Evolutionary conservation across 2,888 invertebrate species (phyloP), one percentile per base, ranked within the genome.

Genomic region (Eucera pruinosa): DNA sequence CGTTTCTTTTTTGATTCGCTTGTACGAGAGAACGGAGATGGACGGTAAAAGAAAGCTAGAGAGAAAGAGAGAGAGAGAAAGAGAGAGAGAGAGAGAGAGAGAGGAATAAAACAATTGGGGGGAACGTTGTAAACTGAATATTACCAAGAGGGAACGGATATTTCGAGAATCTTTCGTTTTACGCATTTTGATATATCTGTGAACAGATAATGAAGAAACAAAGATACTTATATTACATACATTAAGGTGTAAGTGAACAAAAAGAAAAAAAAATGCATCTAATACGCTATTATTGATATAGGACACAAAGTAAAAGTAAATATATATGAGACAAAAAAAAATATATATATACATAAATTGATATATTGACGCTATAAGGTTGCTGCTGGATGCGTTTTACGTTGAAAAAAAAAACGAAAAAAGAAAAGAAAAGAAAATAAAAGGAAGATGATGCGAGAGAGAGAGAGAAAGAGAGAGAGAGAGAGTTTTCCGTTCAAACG

Each of bases 191-290:
- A 91, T 90, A 87, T 88, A 89, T 88, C 89, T 89, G 89, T 88
- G 89, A 90, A 86, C 87, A 87, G 83, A 88, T 83, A 39, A 78
- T 75, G 65, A 88, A 58, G 55, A 69, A 67, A 70, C 62, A 75
- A 64, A 88, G 88, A 89, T 88, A 90, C 88, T 89, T 91, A 91
- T 91, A 91, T 90, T 90, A 89, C 90, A 90, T 90, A 91, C 90
- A 86, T 91, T n/a, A 89, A 89, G 85, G 84, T 89, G 84, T 92
- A 92, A 92, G 91, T 90, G 89, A 90, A 90, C 84, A 88, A 88
- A 86, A 87, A 87, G 89, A 90, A 73, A 73, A 86, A 87, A 88
- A 90, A 90, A 75, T 62, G 88, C 88, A 90, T 89, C 89, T 89
- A 87, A 89, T 90, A 89, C 89, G 89, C 89, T 88, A 90, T 88